Base-by-base conservation (phyloP, 2,797 vertebrate species). In the Protonibea diacanthus region DNA sequence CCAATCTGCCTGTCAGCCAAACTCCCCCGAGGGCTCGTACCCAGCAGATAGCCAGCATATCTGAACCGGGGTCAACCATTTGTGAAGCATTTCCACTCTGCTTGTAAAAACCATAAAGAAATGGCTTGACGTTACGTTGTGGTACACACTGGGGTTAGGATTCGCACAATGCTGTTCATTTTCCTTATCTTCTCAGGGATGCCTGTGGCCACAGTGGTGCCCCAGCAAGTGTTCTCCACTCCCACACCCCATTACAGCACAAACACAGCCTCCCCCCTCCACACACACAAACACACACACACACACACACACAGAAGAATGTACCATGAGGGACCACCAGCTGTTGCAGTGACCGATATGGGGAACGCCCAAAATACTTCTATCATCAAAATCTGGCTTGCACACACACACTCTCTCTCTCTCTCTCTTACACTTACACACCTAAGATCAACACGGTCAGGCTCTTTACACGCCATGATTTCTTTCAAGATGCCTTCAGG, bases 261-360 rank as follows among this genome's bases (percentile, higher is more conserved):
- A 86, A 55, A 82, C 74, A 47, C 57, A 47, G 27, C 48, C 7
- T 53, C 20, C 47, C 56, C 66, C 52, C 53, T 57, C 38, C 69
- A 47, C 56, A 59, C 33, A 68, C 61, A 76, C 69, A 47, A 48
- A 59, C 25, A 68, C 61, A 76, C 59, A 60, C 45, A 66, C 66
- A 76, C 59, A 79, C 21, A 79, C 59, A 66, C 60, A 72, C 25
- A 76, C 38, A 75, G 18, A 92, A 85, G 89, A 93, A 93, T 93
- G 92, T 55, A 90, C 53, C 93, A 92, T 63, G 57, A 82, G 83
- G 85, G 81, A 89, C 81, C 88, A 88, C 83, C 92, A 93, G 90
- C 93, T 94, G 93, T 81, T 88, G 75, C 62, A 78, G 75, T 51
- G 70, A 87, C 83, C 17, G 61, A 88, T 81, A 86, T 13, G 85